These are phyloP conservation scores for Cantharis lateralis DNA, from an alignment of 2,888 invertebrate genomes.

Conservation along the genomic window DNA sequence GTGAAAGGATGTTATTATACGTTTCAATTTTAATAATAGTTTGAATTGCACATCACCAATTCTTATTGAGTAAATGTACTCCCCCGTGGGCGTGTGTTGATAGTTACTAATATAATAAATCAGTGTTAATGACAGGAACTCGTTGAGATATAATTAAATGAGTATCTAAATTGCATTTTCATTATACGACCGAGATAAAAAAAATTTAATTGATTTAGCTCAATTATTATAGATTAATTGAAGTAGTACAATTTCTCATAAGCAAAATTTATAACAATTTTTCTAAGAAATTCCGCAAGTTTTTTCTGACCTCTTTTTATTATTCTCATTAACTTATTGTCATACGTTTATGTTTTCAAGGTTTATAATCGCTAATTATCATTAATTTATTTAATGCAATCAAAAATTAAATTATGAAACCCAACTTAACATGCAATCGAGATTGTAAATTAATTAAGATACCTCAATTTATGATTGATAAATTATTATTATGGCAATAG, in stretches of 20 bases:
- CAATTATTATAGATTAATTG: not conserved
- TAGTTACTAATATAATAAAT: not conserved
- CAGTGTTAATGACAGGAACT: not conserved
- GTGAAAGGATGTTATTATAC: not conserved
- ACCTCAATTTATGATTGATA: not conserved
- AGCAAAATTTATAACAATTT: not conserved
- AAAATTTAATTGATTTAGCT: not conserved
- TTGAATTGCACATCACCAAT: not conserved
- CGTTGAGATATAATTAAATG: slow-evolving; percentile 3
- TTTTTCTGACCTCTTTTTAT: not conserved
- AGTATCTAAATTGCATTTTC: not conserved
- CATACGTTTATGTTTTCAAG: not conserved
- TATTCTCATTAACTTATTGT: not conserved
- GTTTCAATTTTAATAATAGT: not conserved
- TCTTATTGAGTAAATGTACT: not conserved
- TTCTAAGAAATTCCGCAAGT: not conserved
- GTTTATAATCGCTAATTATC: not conserved
- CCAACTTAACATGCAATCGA: not conserved
- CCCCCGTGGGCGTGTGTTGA: not conserved
- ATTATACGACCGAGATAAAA: not conserved
- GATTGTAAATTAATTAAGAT: not conserved
- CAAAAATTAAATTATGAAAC: not conserved
- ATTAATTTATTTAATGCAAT: not conserved
- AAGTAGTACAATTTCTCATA: no score
- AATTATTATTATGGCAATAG: not conserved